Percentiles rank a stretch among this genome's conserved stretches.
Conservation (phyloP, 2,113 vertebrate genomes). For the Guaruba guarouba region DNA sequence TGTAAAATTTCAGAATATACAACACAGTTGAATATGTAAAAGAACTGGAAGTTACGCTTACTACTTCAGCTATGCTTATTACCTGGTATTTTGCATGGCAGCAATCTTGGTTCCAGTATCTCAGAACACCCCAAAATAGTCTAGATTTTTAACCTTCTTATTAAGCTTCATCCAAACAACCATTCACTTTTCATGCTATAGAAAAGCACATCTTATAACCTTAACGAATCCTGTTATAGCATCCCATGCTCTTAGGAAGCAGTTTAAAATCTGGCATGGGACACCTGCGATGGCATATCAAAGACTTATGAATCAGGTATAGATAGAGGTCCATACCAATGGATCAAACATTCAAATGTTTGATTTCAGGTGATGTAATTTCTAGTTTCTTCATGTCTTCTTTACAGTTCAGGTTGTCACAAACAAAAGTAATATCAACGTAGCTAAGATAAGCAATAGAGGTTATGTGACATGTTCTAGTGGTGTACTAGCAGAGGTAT, state of each 20-base stretch:
- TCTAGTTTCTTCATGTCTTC: background rate
- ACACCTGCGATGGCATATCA: background rate
- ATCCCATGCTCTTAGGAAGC: background rate
- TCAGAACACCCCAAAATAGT: background rate
- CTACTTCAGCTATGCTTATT: background rate
- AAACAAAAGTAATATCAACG: background rate
- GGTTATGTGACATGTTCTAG: background rate
- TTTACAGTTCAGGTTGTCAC: background rate
- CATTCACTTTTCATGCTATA: background rate
- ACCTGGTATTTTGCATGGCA: background rate
- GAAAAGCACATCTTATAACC: background rate
- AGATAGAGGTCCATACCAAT: background rate
- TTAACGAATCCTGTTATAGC: background rate
- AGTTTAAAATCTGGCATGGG: background rate
- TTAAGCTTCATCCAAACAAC: background rate
- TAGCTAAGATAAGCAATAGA: background rate
- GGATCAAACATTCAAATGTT: background rate
- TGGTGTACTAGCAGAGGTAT: background rate
- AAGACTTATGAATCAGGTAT: background rate
- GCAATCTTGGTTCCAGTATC: background rate
- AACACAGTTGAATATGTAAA: background rate
- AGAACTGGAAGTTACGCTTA: background rate
- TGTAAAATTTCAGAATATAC: background rate
- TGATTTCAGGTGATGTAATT: background rate
- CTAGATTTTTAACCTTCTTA: background rate